Conservation (phyloP, 2,113 vertebrate species). For the Xenus cinereus region DNA sequence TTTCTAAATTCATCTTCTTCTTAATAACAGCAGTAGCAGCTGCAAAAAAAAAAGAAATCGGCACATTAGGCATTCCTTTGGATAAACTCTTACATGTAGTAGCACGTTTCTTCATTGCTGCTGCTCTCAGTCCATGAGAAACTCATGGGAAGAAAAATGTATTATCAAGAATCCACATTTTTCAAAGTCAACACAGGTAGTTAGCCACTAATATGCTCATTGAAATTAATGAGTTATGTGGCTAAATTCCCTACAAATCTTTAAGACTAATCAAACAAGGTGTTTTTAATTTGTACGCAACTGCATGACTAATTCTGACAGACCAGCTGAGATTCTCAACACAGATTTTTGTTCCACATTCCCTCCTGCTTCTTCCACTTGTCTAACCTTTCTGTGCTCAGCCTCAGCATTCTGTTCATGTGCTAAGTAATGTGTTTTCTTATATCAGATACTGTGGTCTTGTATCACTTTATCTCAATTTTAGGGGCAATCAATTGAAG, state of each 20-base stretch:
- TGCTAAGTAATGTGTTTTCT: conserved; percentile 44
- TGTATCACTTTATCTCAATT: conserved; percentile 61
- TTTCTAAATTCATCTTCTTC: conserved; percentile 28
- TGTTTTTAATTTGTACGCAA: neutral
- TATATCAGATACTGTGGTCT: conserved; percentile 9
- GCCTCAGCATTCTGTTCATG: conserved; percentile 12
- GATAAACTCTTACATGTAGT: neutral
- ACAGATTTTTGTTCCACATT: neutral
- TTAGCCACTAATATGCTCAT: neutral
- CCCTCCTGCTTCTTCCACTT: neutral
- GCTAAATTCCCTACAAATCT: neutral
- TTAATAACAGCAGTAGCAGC: neutral
- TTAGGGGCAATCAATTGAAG: conserved; percentile 51
- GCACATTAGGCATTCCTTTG: neutral
- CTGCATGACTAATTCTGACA: neutral
- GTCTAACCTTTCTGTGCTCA: neutral
- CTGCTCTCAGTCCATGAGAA: neutral
- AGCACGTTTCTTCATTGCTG: neutral
- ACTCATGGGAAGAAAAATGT: neutral
- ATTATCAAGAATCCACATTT: neutral
- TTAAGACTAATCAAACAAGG: neutral
- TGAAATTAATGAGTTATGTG: conserved; percentile 12
- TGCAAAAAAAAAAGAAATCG: conserved; percentile 26
- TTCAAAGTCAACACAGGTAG: neutral
- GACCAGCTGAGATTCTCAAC: neutral